Evolutionary conservation across 2,797 vertebrate genomes (phyloP).

Genomic region (Pangasius krempfi): DNA sequence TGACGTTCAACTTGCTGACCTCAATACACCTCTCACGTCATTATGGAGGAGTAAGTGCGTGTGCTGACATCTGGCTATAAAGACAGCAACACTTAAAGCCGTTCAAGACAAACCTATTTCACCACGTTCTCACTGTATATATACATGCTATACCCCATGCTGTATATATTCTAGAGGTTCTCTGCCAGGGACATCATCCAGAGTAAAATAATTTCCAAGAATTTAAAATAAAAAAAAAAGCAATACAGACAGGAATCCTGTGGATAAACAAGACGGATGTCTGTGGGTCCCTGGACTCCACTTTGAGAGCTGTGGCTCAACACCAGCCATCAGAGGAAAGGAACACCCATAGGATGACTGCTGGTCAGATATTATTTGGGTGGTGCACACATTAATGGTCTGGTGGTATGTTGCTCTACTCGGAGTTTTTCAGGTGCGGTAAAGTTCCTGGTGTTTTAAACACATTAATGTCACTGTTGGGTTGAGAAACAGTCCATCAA

Average conservation of each 20-base stretch:
- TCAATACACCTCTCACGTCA: slow-evolving; percentile 31
- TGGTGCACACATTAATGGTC: background rate
- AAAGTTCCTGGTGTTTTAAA: slow-evolving; percentile 19
- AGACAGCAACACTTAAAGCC: background rate
- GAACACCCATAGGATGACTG: background rate
- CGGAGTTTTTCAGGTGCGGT: background rate
- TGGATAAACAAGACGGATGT: slow-evolving; percentile 1
- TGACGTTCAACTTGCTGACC: background rate
- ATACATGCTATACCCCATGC: background rate
- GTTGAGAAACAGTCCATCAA: slow-evolving; percentile 4
- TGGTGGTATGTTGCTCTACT: background rate
- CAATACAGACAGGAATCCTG: background rate
- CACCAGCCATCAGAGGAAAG: background rate
- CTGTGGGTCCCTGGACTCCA: background rate
- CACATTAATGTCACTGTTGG: slow-evolving; percentile 9
- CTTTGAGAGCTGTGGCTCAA: background rate
- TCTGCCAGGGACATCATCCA: background rate
- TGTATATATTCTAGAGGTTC: background rate
- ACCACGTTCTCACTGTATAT: background rate
- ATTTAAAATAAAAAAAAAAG: background rate
- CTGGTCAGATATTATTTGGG: background rate
- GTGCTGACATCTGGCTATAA: background rate
- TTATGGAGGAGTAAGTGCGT: background rate
- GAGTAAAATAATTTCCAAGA: background rate
- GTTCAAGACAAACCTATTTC: background rate